Conservation (phyloP, 1,140 invertebrate genomes). For the Trypoxylus dichotomus region DNA sequence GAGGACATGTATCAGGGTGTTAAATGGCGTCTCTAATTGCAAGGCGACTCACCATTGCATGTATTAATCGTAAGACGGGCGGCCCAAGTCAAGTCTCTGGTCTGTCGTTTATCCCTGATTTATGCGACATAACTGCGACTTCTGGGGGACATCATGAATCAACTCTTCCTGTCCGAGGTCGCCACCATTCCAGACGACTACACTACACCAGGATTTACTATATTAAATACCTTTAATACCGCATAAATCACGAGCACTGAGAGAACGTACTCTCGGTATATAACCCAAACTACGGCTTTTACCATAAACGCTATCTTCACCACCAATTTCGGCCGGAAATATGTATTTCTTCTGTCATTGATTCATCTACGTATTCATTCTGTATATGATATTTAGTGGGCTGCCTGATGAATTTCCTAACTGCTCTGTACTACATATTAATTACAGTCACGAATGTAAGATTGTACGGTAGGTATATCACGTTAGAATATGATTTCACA, state of each 20-base stretch:
- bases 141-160: constrained; percentile 38
- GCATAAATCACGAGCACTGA: constrained; percentile 28
- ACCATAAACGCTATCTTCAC: background rate
- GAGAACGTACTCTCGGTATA: constrained; percentile 9
- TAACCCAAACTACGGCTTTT: background rate
- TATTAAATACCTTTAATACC: constrained; percentile 33
- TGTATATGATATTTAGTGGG: too few relatives aligned
- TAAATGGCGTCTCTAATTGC: constrained; percentile 37
- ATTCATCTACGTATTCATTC: too few relatives aligned
- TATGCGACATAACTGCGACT: constrained; percentile 39
- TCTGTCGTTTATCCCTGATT: constrained; percentile 39
- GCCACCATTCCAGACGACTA: constrained; percentile 23
- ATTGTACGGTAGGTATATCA: too few relatives aligned
- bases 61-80: constrained; percentile 34
- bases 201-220: constrained; percentile 30
- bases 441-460: too few relatives aligned
- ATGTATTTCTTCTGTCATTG: too few relatives aligned
- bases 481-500: too few relatives aligned
- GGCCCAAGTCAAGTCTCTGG: constrained; percentile 38
- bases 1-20: constrained; percentile 36
- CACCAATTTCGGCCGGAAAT: background rate
- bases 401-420: too few relatives aligned
- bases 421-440: too few relatives aligned
- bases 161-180: constrained; percentile 38
- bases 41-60: constrained; percentile 35